Evolutionary conservation across 1,140 invertebrate species (phyloP).

Genomic region (Aphidius gifuensis): DNA sequence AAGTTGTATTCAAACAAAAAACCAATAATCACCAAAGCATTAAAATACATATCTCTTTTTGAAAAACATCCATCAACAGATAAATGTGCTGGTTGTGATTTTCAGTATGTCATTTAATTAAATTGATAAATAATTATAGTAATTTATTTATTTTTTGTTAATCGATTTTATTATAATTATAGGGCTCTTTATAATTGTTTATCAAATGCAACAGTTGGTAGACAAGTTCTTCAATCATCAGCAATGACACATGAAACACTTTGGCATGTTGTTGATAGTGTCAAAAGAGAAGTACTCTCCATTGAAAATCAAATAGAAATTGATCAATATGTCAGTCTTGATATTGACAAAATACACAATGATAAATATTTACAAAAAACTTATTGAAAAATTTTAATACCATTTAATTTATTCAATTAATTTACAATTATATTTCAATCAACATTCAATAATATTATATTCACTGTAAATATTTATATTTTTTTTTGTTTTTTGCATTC

Average conservation of each 20-base stretch:
- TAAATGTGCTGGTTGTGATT: slow-evolving; percentile 24
- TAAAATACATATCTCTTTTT: slow-evolving; percentile 26
- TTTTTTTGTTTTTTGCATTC: background rate
- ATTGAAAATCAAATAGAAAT: background rate
- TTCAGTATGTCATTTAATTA: slow-evolving; percentile 14
- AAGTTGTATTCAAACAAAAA: slow-evolving; percentile 8
- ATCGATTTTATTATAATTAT: slow-evolving; percentile 10
- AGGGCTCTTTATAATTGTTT: slow-evolving; percentile 24
- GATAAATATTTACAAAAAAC: slow-evolving; percentile 9
- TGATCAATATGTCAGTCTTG: slow-evolving; percentile 11
- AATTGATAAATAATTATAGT: background rate
- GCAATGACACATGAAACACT: slow-evolving; percentile 21
- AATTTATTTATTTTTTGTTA: slow-evolving; percentile 5
- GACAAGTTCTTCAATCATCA: slow-evolving; percentile 16
- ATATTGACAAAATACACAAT: slow-evolving; percentile 7
- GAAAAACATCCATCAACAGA: slow-evolving; percentile 25
- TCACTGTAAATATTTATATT: too few relatives aligned
- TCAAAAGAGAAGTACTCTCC: too few relatives aligned
- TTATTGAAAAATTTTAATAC: background rate
- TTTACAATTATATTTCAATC: background rate
- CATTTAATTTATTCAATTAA: background rate
- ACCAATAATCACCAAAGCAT: slow-evolving; percentile 22
- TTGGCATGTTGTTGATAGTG: background rate
- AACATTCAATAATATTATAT: background rate
- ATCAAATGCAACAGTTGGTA: slow-evolving; percentile 19